A percentile compares a stretch with the other conserved stretches of the same genome.
phyloP scores from a whole-genome alignment of 2,797 vertebrate species.

The Oryzias sinensis region DNA sequence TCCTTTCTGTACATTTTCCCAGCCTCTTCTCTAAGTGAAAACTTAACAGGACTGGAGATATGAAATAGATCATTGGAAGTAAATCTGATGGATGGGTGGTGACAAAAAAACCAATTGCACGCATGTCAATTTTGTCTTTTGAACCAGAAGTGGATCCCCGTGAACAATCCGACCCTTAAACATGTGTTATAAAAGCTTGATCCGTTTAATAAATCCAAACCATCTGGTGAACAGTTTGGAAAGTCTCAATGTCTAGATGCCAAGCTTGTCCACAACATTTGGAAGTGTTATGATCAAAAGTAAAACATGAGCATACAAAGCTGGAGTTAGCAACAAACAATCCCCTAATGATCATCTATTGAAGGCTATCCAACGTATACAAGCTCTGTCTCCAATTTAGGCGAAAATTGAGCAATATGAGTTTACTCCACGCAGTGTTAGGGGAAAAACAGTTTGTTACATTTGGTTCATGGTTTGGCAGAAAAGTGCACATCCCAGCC shows the following conservation, averaged over 20 bases:
- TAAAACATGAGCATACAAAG: slow-evolving; percentile 11
- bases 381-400: neutral
- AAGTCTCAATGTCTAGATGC: neutral
- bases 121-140: slow-evolving; percentile 14
- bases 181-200: slow-evolving; percentile 10
- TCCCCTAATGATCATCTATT: neutral
- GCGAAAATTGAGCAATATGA: neutral
- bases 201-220: slow-evolving; percentile 23
- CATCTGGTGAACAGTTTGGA: slow-evolving; percentile 25
- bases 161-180: slow-evolving; percentile 17
- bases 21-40: no score
- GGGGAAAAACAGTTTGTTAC: neutral
- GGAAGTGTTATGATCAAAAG: slow-evolving; percentile 13
- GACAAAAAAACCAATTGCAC: slow-evolving; percentile 1
- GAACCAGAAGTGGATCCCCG: slow-evolving; percentile 14
- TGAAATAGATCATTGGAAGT: no score
- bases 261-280: slow-evolving; percentile 18
- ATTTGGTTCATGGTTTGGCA: neutral
- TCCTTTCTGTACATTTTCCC: no score
- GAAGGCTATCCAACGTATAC: neutral
- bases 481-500: neutral
- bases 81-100: neutral
- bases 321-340: slow-evolving; percentile 1
- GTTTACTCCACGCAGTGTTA: neutral
- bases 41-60: no score